Base-by-base conservation (phyloP, 2,888 invertebrate genomes). In the Antheraea yamamai region DNA sequence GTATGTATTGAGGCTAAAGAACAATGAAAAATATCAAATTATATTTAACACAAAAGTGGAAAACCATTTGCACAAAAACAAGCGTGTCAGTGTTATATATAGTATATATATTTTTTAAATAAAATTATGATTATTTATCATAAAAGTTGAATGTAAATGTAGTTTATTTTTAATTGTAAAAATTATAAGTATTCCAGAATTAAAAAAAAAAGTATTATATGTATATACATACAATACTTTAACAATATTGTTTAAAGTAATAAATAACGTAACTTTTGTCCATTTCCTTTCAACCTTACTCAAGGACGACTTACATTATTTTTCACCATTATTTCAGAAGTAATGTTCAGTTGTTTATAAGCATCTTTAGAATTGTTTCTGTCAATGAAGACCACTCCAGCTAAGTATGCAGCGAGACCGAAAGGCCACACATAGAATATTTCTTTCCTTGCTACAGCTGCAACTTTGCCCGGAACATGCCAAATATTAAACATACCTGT, bases 301-400 rank as follows among this genome's bases (percentile, higher is more conserved):
- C 3, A 66, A 16, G 30, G 7, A 4, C 47, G 30, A 76, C 81
- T 80, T 84, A 95, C 96, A 92, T 95, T 95, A 84, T 95, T 94
- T 79, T 95, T 95, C 64, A 95, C 88, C 95, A 95, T 95, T 3
- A 95, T 88, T 81, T 95, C 93, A 3, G 95, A 94, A 35, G 95
- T 95, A 51, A 94, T 86, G 80, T 94, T 92, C 66, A 96, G 89
- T 80, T 94, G 94, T 80, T 90, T 93, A 83, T 96, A 95, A 3
- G 96, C 96, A 84, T 95, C 95, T 83, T 95, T 95, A n/a, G 95
- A 95, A 85, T 96, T 96, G 77, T 95, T 93, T 79, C 97, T 91
- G 87, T 96, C 96, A 77, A 97, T 96, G 86, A 96, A 97, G 14
- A 97, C 95, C 3, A 96, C 95, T 39, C 97, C 97, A 61, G 96